These are phyloP conservation scores for Platynereis dumerilii DNA, from an alignment of 2,888 invertebrate species.

Conservation along the genomic window DNA sequence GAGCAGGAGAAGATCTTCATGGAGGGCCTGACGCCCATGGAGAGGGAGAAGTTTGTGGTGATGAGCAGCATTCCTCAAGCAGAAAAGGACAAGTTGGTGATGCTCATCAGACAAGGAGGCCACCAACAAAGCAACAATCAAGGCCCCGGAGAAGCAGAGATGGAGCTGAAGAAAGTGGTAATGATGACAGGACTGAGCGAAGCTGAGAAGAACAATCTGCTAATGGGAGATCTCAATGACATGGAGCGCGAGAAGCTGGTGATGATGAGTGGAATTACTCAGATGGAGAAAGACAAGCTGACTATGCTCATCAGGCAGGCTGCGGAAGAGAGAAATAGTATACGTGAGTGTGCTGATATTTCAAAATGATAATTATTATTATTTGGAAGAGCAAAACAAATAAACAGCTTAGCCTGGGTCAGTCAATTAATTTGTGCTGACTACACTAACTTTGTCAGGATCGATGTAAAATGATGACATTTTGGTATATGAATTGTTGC, in stretches of 20 bases:
- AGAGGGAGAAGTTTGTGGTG: constrained; percentile 3
- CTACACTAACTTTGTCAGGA: too few relatives aligned
- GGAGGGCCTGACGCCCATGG: too few relatives aligned
- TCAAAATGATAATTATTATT: too few relatives aligned
- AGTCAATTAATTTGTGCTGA: too few relatives aligned
- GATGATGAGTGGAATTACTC: not conserved
- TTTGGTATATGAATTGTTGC: too few relatives aligned
- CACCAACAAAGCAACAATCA: not conserved
- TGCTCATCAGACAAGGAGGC: not conserved
- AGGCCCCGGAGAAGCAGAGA: constrained; percentile 1
- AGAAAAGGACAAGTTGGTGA: constrained; percentile 10
- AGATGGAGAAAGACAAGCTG: not conserved
- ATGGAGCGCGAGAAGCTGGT: constrained; percentile 21
- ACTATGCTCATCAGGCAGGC: too few relatives aligned
- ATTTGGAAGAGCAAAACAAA: too few relatives aligned
- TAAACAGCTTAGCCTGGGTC: too few relatives aligned
- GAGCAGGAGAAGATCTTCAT: too few relatives aligned
- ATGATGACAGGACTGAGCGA: constrained; percentile 7
- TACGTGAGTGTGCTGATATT: too few relatives aligned
- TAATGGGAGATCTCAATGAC: constrained; percentile 8
- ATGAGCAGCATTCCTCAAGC: constrained; percentile 5
- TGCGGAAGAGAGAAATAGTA: too few relatives aligned
- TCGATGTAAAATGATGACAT: too few relatives aligned
- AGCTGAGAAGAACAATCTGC: not conserved
- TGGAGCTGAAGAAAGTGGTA: constrained; percentile 10